Percentiles rank a stretch among this genome's conserved stretches.
Conservation (phyloP, 1,140 invertebrate genomes). For the Adelges cooleyi region DNA sequence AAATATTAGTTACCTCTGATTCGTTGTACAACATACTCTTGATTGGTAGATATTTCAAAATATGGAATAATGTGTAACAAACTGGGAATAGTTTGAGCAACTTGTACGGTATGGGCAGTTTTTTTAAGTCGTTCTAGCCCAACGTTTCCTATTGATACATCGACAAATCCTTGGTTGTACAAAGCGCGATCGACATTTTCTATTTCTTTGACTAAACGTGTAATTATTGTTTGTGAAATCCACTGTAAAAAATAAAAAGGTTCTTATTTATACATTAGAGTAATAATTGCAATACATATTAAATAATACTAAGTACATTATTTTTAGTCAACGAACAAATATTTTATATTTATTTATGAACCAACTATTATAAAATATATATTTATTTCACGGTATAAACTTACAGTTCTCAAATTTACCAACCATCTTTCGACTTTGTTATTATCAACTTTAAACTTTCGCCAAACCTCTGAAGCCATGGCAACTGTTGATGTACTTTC, state of each 20-base stretch:
- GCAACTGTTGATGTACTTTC: constrained; percentile 20
- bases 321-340: no score
- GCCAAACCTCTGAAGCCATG: constrained; percentile 23
- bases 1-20: constrained; percentile 46
- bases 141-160: constrained; percentile 56
- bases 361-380: no score
- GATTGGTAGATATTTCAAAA: constrained; percentile 63
- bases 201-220: constrained; percentile 57
- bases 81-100: constrained; percentile 53
- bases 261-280: no score
- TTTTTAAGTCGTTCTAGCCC: constrained; percentile 56
- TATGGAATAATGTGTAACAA: constrained; percentile 60
- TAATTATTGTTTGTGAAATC: constrained; percentile 64
- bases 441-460: constrained; percentile 16
- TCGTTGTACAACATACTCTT: constrained; percentile 68
- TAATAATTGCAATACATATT: no score
- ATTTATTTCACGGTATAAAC: no score
- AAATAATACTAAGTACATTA: no score
- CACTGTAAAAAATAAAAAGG: constrained; percentile 45
- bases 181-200: constrained; percentile 53
- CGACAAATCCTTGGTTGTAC: constrained; percentile 52
- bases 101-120: constrained; percentile 49
- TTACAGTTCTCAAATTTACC: constrained; percentile 12
- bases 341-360: no score
- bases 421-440: constrained; percentile 26